These are phyloP conservation scores for Cottoperca gobio DNA, from an alignment of 2,797 vertebrate species.

Conservation along the genomic window DNA sequence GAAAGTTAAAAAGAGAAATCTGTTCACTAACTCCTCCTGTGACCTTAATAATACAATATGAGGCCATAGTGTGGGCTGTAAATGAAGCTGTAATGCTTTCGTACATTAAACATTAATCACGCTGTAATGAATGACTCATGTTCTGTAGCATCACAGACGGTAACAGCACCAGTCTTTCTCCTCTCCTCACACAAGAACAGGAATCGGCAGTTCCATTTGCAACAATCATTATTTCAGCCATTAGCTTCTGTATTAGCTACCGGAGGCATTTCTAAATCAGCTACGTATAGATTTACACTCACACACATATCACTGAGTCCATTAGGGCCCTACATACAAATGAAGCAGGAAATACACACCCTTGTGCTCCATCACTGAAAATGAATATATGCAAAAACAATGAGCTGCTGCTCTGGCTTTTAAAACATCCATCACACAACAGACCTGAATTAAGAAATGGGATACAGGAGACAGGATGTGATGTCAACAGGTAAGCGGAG, in stretches of 20 bases:
- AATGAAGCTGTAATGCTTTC: constrained; percentile 38
- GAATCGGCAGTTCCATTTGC: constrained; percentile 71
- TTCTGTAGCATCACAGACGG: constrained; percentile 19
- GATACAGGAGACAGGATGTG: constrained; percentile 50
- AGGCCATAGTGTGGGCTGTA: constrained; percentile 9
- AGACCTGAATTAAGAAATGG: constrained; percentile 45
- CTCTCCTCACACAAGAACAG: constrained; percentile 42
- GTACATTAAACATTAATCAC: constrained; percentile 43
- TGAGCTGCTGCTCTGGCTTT: constrained; percentile 72
- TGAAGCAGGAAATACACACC: constrained; percentile 76
- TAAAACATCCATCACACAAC: constrained; percentile 75
- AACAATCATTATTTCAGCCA: constrained; percentile 78
- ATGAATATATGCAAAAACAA: constrained; percentile 82
- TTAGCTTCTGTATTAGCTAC: constrained; percentile 77
- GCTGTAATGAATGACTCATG: constrained; percentile 37
- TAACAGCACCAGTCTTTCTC: constrained; percentile 30
- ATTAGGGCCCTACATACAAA: constrained; percentile 70
- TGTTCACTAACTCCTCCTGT: background rate
- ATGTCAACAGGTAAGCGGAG: constrained; percentile 59
- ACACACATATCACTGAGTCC: constrained; percentile 47
- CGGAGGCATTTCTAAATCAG: constrained; percentile 76
- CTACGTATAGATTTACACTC: constrained; percentile 76
- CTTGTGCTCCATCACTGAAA: constrained; percentile 66
- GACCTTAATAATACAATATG: constrained; percentile 14
- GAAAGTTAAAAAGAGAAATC: background rate